Base-by-base conservation (phyloP, 2,797 vertebrate species). In the Enteromius radiatus region DNA sequence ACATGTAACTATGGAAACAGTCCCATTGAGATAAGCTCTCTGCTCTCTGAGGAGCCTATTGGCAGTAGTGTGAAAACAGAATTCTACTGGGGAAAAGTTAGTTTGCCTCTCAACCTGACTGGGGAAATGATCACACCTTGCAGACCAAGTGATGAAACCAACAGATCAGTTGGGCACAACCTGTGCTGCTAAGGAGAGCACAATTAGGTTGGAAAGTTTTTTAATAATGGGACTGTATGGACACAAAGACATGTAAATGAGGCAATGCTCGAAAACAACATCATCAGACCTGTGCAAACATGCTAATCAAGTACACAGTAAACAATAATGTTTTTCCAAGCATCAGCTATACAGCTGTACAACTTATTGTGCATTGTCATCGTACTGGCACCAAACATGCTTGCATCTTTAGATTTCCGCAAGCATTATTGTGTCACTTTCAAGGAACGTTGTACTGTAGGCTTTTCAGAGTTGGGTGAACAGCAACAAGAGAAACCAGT, bases 1-100 rank as follows among this genome's bases (percentile, higher is more conserved):
- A 83, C 54, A 70, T 77, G 74, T 78, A 15, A 74, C 49, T 76
- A 84, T 84, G 75, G 68, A 78, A 67, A 64, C 36, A 11, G 43
- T 36, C 52, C 69, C 3, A 11, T 65, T 73, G 56, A 74, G 49
- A 38, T 52, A 64, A 64, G 28, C 11, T 75, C 28, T 64, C 21
- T 8, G 3, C 52, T 76, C 80, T 79, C 76, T 8, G 2, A n/a
- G n/a, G 47, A 36, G n/a, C 61, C 63, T 65, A 43, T 43, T 11
- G 2, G 2, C 5, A 28, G 41, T 21, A 33, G 38, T 68, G 38
- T 54, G 43, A 43, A 9, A 43, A 61, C 33, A 36, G 19, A 56
- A 70, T 56, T 83, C 74, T 77, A 59, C 38, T 63, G 74, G 74
- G 64, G n/a, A 56, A 64, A 45, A 1, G 28, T 47, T 69, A 61